Conservation (phyloP, 2,797 vertebrate genomes). For the Premnoplex brunnescens region DNA sequence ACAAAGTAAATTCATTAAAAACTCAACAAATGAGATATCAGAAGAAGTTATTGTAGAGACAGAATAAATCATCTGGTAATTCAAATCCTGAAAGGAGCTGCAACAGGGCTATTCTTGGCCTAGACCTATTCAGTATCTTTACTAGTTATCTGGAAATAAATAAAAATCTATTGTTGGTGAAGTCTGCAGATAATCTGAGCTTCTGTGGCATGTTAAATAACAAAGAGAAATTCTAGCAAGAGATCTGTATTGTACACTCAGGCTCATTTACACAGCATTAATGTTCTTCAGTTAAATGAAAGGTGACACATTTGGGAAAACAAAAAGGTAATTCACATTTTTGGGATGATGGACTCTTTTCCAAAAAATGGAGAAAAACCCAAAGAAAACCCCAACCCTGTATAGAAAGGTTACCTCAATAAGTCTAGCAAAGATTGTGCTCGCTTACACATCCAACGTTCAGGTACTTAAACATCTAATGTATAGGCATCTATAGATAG, state of each 20-base stretch:
- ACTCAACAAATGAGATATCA: not conserved
- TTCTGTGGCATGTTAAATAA: not conserved
- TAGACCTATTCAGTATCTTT: not conserved
- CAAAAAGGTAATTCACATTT: not conserved
- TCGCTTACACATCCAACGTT: not conserved
- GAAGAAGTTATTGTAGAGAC: not conserved
- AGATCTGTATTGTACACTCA: not conserved
- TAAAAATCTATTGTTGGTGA: not conserved
- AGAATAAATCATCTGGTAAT: not conserved
- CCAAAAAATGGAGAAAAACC: fast-evolving
- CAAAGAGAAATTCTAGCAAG: not conserved
- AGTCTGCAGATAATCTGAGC: not conserved
- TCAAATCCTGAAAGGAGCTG: not conserved
- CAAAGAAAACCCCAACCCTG: not conserved
- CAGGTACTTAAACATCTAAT: not conserved
- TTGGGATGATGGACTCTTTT: not conserved
- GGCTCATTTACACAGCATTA: not conserved
- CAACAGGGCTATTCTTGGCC: not conserved
- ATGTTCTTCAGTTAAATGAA: not conserved
- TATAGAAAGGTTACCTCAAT: not conserved
- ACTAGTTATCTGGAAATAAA: not conserved
- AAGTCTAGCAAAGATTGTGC: not conserved
- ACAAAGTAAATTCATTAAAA: not conserved
- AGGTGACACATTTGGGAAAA: not conserved
- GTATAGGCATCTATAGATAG: not conserved